Evolutionary conservation across 2,113 vertebrate species (phyloP), one percentile per base, ranked within the genome.

Genomic region (Papio anubis): DNA sequence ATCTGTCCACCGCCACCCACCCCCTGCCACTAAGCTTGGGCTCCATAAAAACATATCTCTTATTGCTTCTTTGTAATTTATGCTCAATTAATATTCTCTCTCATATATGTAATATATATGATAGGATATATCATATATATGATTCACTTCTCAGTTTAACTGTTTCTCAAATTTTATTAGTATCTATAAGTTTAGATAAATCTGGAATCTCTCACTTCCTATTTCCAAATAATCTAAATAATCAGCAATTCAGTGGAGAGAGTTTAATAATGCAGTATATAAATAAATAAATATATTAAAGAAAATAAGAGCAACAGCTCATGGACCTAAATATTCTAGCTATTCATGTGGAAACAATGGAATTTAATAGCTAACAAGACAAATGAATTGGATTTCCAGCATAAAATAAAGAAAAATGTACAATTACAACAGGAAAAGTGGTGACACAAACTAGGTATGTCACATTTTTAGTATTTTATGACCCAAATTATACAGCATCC

Each of bases 181-280:
- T 75, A 89, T 70, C 13, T 40, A 2, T 66, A 81, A 25, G 23
- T 45, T 84, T 72, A 10, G 52, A 64, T 16, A 72, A 82, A 82
- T 55, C 16, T 45, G 1, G 2, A 64, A 68, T 55, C 21, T 59
- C n/a, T 95, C 78, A 35, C 52, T 45, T 73, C 91, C 12, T 61
- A 48, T 83, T 88, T 94, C 30, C 50, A 90, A 92, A 88, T 83
- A 82, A 85, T 86, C 18, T 70, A 76, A 93, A 38, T 68, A 85
- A 40, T 38, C 43, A 66, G 35, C n/a, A 64, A 38, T 72, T 79
- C n/a, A 72, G 21, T 55, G 32, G 23, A 70, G 50, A 78, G 72
- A 72, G 23, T 82, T 90, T 73, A 52, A 93, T 93, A 85, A 86
- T 40, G 64, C 32, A 75, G 45, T 55, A 14, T n/a, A 72, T 59